Evolutionary conservation across 1,140 invertebrate genomes (phyloP), one percentile per base, ranked within the genome.

Genomic region (Cecropterus lyciades): DNA sequence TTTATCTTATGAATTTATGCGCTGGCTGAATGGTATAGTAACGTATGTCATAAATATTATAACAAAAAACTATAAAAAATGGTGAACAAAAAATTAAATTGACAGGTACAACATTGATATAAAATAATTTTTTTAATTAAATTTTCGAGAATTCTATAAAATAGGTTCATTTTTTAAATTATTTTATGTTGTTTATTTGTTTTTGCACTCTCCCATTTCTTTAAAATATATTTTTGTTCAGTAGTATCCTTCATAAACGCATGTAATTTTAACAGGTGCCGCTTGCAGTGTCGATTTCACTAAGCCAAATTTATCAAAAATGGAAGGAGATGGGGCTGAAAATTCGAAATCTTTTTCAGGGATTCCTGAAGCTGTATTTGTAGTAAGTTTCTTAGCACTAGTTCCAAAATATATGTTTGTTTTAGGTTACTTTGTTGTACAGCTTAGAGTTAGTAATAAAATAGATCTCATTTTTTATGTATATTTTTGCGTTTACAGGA

Each of bases 321-420:
- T 92, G 89, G 89, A 90, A 81, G 87, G 89, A n/a, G 89, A 90
- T 59, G 77, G 73, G 46, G 62, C 62, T 53, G 83, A 86, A 66
- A 79, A 80, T 68, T 67, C 79, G 1, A 88, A 96, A 90, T 95
- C 96, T 3, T 96, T 95, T 82, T 95, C 95, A 40, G 96, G 96
- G 53, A 97, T 97, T 75, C 96, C 96, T 48, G 95, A 96, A 90
- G 96, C 96, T 24, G 93, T 95, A 74, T 97, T 97, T 94, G 94
- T 97, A 65, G 96, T 97, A 92, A 94, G 93, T 93, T 4, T 30
- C 15, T 68, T 37, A 45, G 46, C 24, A 13, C 37, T 37, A 11
- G n/a, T 15, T 1, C 24, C 13, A 24, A n/a, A 17, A 17, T 33
- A 4, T 33, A n/a, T 60, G 24, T 43, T 43, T 9, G 57, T 59